Evolutionary conservation across 2,797 vertebrate species (phyloP).

Genomic region (Helostoma temminkii): DNA sequence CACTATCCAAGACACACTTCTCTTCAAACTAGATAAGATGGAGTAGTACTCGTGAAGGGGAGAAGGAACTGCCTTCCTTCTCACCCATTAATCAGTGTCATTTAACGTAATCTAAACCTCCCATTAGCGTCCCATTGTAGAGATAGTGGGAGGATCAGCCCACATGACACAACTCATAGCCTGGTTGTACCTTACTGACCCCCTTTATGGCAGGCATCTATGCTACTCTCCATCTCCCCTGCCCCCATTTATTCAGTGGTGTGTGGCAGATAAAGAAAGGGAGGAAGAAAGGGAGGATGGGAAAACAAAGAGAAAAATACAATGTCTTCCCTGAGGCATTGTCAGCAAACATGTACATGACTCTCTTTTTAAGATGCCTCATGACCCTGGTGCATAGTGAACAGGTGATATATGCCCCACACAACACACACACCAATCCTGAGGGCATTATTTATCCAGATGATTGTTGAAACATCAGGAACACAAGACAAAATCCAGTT

Average conservation of each 20-base stretch:
- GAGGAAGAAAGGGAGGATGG: conserved; percentile 31
- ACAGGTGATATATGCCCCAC: conserved; percentile 23
- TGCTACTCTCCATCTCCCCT: conserved; percentile 26
- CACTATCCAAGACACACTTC: conserved; percentile 23
- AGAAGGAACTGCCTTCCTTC: conserved; percentile 53
- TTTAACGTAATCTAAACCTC: conserved; percentile 74
- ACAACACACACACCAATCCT: conserved; percentile 4
- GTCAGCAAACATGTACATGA: conserved; percentile 48
- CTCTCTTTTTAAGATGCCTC: conserved; percentile 40
- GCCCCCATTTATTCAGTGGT: conserved; percentile 38
- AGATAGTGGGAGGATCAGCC: conserved; percentile 66
- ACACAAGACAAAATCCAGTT: conserved; percentile 4
- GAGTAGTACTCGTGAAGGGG: conserved; percentile 52
- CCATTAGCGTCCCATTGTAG: conserved; percentile 69
- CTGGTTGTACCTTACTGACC: conserved; percentile 76
- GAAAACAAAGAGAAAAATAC: conserved; percentile 30
- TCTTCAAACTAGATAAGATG: conserved; percentile 49
- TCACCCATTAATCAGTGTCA: conserved; percentile 77
- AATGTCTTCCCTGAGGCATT: conserved; percentile 56
- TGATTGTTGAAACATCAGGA: conserved; percentile 19
- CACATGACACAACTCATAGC: conserved; percentile 66
- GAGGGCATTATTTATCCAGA: conserved; percentile 27
- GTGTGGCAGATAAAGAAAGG: conserved; percentile 42
- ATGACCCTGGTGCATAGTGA: conserved; percentile 37
- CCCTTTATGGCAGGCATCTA: conserved; percentile 62